phyloP scores from a whole-genome alignment of 2,797 vertebrate genomes.

The Alectoris magna region DNA sequence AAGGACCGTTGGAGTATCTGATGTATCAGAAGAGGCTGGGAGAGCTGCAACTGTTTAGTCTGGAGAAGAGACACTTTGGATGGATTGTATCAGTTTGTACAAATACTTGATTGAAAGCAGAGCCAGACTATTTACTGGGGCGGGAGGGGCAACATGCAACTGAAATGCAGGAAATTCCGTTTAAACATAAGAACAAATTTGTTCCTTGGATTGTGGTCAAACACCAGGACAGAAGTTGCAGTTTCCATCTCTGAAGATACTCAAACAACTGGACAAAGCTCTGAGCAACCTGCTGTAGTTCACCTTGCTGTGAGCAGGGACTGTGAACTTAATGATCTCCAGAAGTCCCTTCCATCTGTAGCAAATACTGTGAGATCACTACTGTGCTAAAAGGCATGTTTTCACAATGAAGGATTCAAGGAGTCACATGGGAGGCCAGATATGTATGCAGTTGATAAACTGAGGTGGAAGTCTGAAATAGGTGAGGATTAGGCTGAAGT shows the following conservation, averaged over 20 bases:
- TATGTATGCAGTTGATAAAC: not conserved
- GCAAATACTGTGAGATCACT: not conserved
- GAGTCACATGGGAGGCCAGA: rapidly evolving
- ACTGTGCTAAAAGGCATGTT: not conserved
- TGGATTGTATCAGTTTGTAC: not conserved
- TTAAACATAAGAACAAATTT: not conserved
- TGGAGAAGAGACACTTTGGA: not conserved
- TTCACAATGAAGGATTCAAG: not conserved
- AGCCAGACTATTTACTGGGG: not conserved
- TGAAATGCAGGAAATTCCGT: not conserved
- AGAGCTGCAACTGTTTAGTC: not conserved
- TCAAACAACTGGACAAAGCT: rapidly evolving
- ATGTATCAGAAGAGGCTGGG: not conserved
- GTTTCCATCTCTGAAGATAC: not conserved
- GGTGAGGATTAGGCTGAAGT: not conserved
- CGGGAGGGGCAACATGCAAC: not conserved
- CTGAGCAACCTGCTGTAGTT: not conserved
- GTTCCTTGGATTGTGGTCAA: not conserved
- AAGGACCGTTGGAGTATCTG: not conserved
- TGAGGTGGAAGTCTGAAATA: not conserved
- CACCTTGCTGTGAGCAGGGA: not conserved
- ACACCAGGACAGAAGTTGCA: not conserved
- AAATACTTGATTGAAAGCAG: not conserved
- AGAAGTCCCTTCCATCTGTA: not conserved
- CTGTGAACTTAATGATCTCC: not conserved